Percentiles rank a stretch among this genome's conserved stretches.
phyloP scores from a whole-genome alignment of 2,888 invertebrate species.

The Pristionchus arcanus region DNA sequence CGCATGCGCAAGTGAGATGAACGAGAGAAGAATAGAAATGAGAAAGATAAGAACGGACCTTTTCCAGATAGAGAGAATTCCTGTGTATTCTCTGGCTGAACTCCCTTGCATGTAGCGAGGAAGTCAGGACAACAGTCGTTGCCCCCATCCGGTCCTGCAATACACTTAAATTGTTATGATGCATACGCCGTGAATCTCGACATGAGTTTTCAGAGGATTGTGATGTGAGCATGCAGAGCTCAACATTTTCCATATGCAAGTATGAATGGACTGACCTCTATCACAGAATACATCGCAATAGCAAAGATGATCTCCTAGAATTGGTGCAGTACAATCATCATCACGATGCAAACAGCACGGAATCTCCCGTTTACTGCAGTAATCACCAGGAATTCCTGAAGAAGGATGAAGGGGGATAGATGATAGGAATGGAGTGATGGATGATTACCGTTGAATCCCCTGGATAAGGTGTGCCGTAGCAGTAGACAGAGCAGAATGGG shows the following conservation, averaged over 20 bases:
- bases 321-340: constrained; percentile 88
- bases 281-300: constrained; percentile 97
- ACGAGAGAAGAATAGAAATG: not conserved
- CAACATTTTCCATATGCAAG: not conserved
- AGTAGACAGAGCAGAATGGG: constrained; percentile 43
- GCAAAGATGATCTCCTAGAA: constrained; percentile 88
- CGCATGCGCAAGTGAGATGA: not conserved
- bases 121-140: constrained; percentile 96
- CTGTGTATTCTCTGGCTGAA: not conserved
- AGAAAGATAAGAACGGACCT: constrained; percentile 3
- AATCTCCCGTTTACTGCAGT: constrained; percentile 49
- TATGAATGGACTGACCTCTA: constrained; percentile 80
- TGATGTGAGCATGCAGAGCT: not conserved
- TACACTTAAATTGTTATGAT: not conserved
- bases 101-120: constrained; percentile 84
- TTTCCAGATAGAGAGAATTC: constrained; percentile 44
- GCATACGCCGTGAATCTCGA: too few species aligned
- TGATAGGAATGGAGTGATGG: not conserved
- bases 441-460: constrained; percentile 44
- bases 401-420: not conserved
- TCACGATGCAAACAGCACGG: constrained; percentile 87
- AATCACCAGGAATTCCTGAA: constrained; percentile 53
- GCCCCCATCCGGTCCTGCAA: constrained; percentile 78
- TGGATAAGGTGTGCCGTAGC: constrained; percentile 21
- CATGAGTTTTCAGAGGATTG: not conserved